These are phyloP conservation scores for Eupithecia subumbrata DNA, from an alignment of 2,888 invertebrate genomes.

Conservation along the genomic window DNA sequence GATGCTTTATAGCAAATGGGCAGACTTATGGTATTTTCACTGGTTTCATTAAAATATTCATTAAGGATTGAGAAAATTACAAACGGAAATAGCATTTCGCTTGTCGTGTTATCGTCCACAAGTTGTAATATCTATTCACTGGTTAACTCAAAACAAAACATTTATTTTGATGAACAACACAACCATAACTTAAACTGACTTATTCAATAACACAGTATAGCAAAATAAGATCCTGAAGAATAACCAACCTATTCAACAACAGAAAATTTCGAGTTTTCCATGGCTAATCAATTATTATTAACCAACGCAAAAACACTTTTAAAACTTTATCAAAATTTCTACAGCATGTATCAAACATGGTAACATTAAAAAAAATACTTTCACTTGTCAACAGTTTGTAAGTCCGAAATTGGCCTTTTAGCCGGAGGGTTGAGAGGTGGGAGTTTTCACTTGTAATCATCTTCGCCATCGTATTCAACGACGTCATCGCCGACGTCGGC, in stretches of 20 bases:
- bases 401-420: slow-evolving; percentile 33
- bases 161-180: slow-evolving; percentile 8
- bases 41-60: neutral
- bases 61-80: neutral
- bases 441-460: slow-evolving; percentile 82
- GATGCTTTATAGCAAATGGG: slow-evolving; percentile 4
- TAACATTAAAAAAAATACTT: slow-evolving; percentile 39
- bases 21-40: neutral
- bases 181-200: slow-evolving; percentile 15
- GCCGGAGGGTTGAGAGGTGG: slow-evolving; percentile 12
- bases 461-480: slow-evolving; percentile 86
- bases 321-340: slow-evolving; percentile 39
- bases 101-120: neutral
- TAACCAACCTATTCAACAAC: slow-evolving; percentile 13
- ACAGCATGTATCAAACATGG: slow-evolving; percentile 36
- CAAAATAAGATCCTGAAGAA: neutral
- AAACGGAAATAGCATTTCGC: neutral
- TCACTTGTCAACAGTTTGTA: slow-evolving; percentile 41
- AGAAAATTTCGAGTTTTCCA: slow-evolving; percentile 2
- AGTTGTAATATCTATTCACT: neutral
- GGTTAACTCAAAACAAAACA: slow-evolving; percentile 12
- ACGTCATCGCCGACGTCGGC: slow-evolving; percentile 81
- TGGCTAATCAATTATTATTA: slow-evolving; percentile 7
- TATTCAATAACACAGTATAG: slow-evolving; percentile 1
- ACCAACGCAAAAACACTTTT: slow-evolving; percentile 28